A percentile compares a stretch with the other conserved stretches of the same genome.
These are phyloP conservation scores for Aradophagus sp. DNA, from an alignment of 1,140 invertebrate species.

Conservation along the genomic window DNA sequence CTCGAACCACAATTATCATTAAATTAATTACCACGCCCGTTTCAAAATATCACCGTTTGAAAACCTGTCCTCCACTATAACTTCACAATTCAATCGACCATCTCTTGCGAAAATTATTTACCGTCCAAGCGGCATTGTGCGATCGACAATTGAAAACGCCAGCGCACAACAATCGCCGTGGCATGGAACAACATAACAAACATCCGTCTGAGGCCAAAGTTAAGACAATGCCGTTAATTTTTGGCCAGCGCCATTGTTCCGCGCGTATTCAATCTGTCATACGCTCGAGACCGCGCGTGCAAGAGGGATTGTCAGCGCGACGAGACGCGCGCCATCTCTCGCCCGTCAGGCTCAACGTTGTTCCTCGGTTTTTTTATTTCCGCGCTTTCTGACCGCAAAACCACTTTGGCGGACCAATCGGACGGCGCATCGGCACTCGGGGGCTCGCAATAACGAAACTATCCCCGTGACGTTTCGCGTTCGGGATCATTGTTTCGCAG, in stretches of 20 bases:
- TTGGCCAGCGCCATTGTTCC: conserved; percentile 73
- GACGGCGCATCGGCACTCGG: too few relatives aligned
- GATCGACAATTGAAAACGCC: conserved; percentile 42
- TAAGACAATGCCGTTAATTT: conserved; percentile 76
- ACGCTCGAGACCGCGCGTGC: conserved; percentile 65
- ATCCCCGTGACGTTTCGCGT: conserved; percentile 28
- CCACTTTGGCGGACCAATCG: too few relatives aligned
- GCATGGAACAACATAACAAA: conserved; percentile 47
- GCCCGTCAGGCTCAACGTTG: conserved; percentile 19
- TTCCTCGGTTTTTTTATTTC: too few relatives aligned
- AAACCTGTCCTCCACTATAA: too few relatives aligned
- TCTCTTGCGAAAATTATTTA: conserved; percentile 49
- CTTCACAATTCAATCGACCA: too few relatives aligned
- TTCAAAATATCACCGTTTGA: too few relatives aligned
- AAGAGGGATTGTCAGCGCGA: conserved; percentile 36
- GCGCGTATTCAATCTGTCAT: conserved; percentile 73
- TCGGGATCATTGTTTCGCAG: conserved; percentile 50
- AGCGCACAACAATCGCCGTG: conserved; percentile 44
- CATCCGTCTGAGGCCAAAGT: conserved; percentile 65
- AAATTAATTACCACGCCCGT: too few relatives aligned
- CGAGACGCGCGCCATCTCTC: neutral
- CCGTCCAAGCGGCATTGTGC: conserved; percentile 37
- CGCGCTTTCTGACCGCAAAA: too few relatives aligned
- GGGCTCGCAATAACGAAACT: conserved; percentile 34
- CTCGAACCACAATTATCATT: too few relatives aligned